phyloP scores from a whole-genome alignment of 35 echinoderm and acorn worm species.

The Ophiothrix spiculata region DNA sequence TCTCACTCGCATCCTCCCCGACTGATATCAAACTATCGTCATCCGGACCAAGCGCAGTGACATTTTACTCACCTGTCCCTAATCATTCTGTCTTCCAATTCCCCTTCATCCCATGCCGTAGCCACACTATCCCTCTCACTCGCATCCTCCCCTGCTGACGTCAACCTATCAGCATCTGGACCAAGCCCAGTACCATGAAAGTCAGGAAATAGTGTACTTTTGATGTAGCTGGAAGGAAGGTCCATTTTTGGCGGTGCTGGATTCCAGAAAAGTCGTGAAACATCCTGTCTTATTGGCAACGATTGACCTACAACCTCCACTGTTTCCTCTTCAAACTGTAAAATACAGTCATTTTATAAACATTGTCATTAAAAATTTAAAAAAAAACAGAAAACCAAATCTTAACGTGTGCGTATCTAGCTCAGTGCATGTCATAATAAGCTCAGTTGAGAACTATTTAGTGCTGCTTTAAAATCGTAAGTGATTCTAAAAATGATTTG shows the following conservation, averaged over 20 bases:
- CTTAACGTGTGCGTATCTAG: no score
- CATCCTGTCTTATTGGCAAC: slow-evolving; percentile 69
- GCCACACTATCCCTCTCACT: slow-evolving; percentile 47
- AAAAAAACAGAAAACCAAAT: no score
- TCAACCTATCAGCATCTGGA: slow-evolving; percentile 44
- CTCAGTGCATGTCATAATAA: no score
- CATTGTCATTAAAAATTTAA: no score
- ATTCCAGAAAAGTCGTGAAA: slow-evolving; percentile 89
- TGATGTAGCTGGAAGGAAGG: slow-evolving; percentile 65
- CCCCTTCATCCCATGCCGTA: slow-evolving; percentile 51
- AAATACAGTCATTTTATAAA: no score
- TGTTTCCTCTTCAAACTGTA: slow-evolving; percentile 91
- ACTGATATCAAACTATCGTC: slow-evolving; percentile 25
- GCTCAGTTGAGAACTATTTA: no score
- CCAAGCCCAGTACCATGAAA: slow-evolving; percentile 62
- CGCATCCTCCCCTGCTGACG: slow-evolving; percentile 31
- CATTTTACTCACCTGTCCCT: slow-evolving; percentile 56
- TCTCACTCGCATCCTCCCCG: slow-evolving; percentile 40
- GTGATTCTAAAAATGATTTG: no score
- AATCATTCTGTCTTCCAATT: slow-evolving; percentile 40
- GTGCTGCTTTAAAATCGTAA: no score
- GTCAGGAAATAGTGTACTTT: slow-evolving; percentile 63
- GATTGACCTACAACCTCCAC: slow-evolving; percentile 52
- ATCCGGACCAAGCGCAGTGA: not conserved
- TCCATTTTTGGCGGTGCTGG: slow-evolving; percentile 99